Conservation (phyloP, 1,140 invertebrate species). For the Platorchestia sp. region DNA sequence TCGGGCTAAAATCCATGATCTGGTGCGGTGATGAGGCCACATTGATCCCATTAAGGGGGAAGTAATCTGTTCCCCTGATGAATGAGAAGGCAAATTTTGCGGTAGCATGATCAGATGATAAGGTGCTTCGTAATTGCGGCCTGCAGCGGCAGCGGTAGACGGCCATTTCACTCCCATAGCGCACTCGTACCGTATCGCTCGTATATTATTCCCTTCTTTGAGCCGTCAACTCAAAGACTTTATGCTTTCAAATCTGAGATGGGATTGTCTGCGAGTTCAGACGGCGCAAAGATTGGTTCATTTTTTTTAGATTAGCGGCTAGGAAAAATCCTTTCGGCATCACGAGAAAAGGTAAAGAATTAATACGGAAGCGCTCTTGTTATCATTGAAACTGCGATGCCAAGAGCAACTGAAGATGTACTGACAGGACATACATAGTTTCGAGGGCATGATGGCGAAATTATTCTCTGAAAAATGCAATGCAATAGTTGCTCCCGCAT, state of each 20-base stretch:
- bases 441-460: not conserved
- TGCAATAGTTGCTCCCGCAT: no score
- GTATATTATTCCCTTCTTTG: not conserved
- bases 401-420: not conserved
- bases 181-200: not conserved
- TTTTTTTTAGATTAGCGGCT: not conserved
- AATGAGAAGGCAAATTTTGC: slow-evolving; percentile 48
- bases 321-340: not conserved
- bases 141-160: not conserved
- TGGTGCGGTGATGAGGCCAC: slow-evolving; percentile 23
- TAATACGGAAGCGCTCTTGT: not conserved
- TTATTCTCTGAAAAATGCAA: not conserved
- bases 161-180: not conserved
- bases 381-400: not conserved
- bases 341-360: not conserved
- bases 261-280: not conserved
- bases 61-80: slow-evolving; percentile 52
- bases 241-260: not conserved
- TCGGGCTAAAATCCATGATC: slow-evolving; percentile 51
- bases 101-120: slow-evolving; percentile 47
- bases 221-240: not conserved
- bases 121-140: not conserved
- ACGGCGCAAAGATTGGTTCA: not conserved
- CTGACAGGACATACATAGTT: not conserved
- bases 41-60: slow-evolving; percentile 52